phyloP scores from a whole-genome alignment of 30 jellyfish, hydroid and myxozoan species.

The Hydractinia symbiolongicarpus region DNA sequence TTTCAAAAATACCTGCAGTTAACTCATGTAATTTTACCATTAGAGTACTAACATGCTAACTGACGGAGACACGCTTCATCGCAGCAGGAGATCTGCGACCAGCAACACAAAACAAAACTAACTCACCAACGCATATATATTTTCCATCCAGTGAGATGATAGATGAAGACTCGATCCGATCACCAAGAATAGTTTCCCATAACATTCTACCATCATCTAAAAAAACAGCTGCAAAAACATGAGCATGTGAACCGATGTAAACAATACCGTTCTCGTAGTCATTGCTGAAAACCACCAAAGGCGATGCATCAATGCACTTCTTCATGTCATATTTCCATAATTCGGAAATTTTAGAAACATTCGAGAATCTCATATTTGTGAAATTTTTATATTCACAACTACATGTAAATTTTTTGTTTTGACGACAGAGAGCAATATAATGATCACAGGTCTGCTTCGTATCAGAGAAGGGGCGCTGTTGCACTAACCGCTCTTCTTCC shows the following conservation, averaged over 20 bases:
- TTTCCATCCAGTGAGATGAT: slow-evolving; percentile 59
- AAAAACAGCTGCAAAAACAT: slow-evolving; percentile 37
- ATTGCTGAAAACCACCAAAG: slow-evolving; percentile 54
- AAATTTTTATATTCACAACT: not conserved
- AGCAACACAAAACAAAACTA: no score
- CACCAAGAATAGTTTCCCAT: slow-evolving; percentile 61
- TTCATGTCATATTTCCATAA: slow-evolving; percentile 15
- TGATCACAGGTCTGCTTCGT: not conserved
- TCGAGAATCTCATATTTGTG: not conserved
- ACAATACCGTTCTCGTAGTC: slow-evolving; percentile 29
- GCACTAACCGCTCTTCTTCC: not conserved
- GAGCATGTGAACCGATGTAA: slow-evolving; percentile 86
- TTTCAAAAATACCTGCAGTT: no score
- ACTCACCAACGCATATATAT: slow-evolving; percentile 64
- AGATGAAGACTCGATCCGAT: slow-evolving; percentile 81
- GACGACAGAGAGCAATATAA: not conserved
- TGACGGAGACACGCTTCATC: no score
- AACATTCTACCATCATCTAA: slow-evolving; percentile 32
- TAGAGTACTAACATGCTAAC: no score
- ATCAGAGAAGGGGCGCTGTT: not conserved
- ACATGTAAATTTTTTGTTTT: not conserved
- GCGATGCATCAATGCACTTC: slow-evolving; percentile 91
- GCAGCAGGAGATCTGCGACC: no score
- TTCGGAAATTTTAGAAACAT: not conserved
- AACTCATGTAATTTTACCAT: no score